Evolutionary conservation across 2,888 invertebrate species (phyloP), one percentile per base, ranked within the genome.

Genomic region (Cephus runcator): DNA sequence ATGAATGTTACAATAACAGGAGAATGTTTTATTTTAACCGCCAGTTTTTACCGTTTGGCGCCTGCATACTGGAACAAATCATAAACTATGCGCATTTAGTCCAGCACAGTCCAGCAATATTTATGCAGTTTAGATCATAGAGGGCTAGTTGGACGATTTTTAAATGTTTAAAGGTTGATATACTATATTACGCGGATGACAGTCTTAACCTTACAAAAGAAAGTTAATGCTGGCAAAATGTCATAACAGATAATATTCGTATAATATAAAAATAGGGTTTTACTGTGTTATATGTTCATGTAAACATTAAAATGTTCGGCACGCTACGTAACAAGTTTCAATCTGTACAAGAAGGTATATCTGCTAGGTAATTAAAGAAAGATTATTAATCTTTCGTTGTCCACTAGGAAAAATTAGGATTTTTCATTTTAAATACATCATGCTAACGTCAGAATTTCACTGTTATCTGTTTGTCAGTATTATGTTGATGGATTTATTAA

Each of bases 301-400:
- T 74, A 74, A 74, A 34, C 34, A 34, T 74, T n/a, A 69, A 56
- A 73, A 91, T 91, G 91, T 91, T 91, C 86, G 90, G 90, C 40
- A 86, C 85, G 73, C 81, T 91, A 73, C 88, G 88, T 76, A 90
- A 88, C 80, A 91, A 91, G 79, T 90, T 91, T 79, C 91, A 91
- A 79, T 90, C 89, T 9, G 89, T 91, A 33, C 91, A 91, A 83
- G 91, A 91, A 80, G 90, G 91, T 56, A 88, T 91, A 84, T 90
- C 91, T 11, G 91, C 91, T 68, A 91, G 91, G 91, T 91, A 87
- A 82, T 69, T 56, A 23, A 56, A 56, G 35, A 12, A 76, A 34
- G 77, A 36, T 71, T 31, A 15, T 30, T 71, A 15, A 71, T 71
- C 1, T 71, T 31, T 34, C 4, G n/a, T 40, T 15, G 4, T 40